phyloP scores from a whole-genome alignment of 2,797 vertebrate species.

The Enteromius fasciolatus region DNA sequence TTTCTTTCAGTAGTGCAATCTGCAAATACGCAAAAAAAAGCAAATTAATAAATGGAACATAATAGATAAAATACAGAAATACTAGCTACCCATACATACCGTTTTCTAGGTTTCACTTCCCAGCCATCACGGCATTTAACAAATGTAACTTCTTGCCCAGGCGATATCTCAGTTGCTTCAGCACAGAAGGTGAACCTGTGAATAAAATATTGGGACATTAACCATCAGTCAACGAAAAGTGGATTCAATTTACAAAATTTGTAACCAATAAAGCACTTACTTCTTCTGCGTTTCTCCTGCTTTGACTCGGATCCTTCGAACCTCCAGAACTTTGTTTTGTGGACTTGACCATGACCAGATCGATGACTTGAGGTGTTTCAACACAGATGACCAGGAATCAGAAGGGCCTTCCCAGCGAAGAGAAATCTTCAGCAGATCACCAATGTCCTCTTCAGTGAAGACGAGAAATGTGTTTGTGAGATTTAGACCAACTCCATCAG shows the following conservation, averaged over 20 bases:
- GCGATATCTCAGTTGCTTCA: conserved; percentile 84
- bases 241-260: not conserved
- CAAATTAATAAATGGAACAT: not conserved
- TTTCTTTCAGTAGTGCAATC: conserved; percentile 71
- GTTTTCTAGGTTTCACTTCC: conserved; percentile 84
- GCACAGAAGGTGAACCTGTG: conserved; percentile 88
- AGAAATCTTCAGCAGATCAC: conserved; percentile 87
- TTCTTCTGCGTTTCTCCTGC: conserved; percentile 92
- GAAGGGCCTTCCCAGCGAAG: conserved; percentile 85
- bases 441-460: conserved; percentile 90
- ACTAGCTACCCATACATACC: conserved; percentile 72
- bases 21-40: conserved; percentile 43
- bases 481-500: conserved; percentile 81
- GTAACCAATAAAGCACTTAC: conserved; percentile 72
- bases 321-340: conserved; percentile 71
- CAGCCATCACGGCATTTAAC: conserved; percentile 88
- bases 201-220: not conserved
- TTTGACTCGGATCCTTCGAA: conserved; percentile 91
- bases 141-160: conserved; percentile 84
- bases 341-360: conserved; percentile 71
- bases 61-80: too few relatives aligned
- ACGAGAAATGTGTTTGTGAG: conserved; percentile 94
- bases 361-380: conserved; percentile 78
- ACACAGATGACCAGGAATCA: conserved; percentile 81
- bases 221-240: not conserved